phyloP scores from a whole-genome alignment of 2,113 vertebrate species.

The Struthio camelus region DNA sequence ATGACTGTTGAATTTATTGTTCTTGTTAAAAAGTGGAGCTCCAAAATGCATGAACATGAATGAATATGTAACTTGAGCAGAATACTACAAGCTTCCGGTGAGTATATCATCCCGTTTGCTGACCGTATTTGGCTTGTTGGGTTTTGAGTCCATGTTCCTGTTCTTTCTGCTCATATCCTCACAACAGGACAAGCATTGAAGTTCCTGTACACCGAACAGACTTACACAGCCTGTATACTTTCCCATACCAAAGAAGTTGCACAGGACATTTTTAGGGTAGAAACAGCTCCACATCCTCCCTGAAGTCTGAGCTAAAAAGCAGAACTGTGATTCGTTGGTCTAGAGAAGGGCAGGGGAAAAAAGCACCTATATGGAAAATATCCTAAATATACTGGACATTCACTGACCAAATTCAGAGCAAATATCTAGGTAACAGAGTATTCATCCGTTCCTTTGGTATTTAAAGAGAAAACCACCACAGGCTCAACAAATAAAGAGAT shows the following conservation, averaged over 20 bases:
- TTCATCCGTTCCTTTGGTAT: neutral
- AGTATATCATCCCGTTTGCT: conserved; percentile 57
- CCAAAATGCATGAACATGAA: neutral
- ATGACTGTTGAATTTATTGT: neutral
- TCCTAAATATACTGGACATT: neutral
- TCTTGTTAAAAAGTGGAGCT: neutral
- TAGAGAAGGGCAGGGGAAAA: neutral
- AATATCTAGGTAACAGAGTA: neutral
- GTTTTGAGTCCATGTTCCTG: conserved; percentile 2
- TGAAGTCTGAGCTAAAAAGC: neutral
- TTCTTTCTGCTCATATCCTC: neutral
- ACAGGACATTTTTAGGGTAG: neutral
- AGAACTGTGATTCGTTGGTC: neutral
- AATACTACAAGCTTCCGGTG: conserved; percentile 20
- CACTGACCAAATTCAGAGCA: neutral
- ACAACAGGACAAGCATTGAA: neutral
- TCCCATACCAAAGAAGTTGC: neutral
- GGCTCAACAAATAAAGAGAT: neutral
- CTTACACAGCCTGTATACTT: neutral
- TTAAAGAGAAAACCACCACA: neutral
- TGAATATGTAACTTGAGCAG: neutral
- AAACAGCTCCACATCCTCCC: neutral
- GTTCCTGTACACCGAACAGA: neutral
- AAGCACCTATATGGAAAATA: neutral
- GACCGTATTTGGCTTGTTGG: neutral